These are phyloP conservation scores for Hypsopygia costalis DNA, from an alignment of 2,888 invertebrate species.

Conservation along the genomic window DNA sequence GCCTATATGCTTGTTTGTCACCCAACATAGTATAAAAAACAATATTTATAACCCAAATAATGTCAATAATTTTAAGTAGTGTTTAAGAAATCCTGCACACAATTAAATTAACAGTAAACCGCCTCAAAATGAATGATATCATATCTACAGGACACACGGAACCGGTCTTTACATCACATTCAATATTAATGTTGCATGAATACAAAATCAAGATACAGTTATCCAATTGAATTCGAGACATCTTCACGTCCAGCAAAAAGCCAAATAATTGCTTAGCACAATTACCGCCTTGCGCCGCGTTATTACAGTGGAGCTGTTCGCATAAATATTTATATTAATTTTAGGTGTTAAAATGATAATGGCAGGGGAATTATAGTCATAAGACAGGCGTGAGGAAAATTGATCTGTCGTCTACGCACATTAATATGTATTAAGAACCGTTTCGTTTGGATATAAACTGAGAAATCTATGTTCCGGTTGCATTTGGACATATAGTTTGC, in stretches of 20 bases:
- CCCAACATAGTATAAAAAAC: too few relatives aligned
- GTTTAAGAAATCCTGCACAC: too few relatives aligned
- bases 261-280: conserved; percentile 31
- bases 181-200: conserved; percentile 1
- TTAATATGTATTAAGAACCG: conserved; percentile 56
- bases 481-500: conserved; percentile 44
- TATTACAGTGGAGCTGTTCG: conserved; percentile 20
- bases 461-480: conserved; percentile 35
- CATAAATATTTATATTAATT: conserved; percentile 26
- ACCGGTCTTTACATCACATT: not conserved
- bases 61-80: too few relatives aligned
- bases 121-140: not conserved
- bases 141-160: not conserved
- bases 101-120: too few relatives aligned
- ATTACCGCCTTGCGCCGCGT: conserved; percentile 22
- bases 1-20: too few relatives aligned
- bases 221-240: conserved; percentile 12
- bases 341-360: conserved; percentile 36
- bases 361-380: conserved; percentile 43
- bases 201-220: conserved; percentile 18
- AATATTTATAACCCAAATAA: too few relatives aligned
- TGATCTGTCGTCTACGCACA: conserved; percentile 35
- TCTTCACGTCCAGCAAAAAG: conserved; percentile 21
- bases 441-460: conserved; percentile 57
- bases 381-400: conserved; percentile 28